phyloP scores from a whole-genome alignment of 2,113 vertebrate species.

The Rhea pennata region DNA sequence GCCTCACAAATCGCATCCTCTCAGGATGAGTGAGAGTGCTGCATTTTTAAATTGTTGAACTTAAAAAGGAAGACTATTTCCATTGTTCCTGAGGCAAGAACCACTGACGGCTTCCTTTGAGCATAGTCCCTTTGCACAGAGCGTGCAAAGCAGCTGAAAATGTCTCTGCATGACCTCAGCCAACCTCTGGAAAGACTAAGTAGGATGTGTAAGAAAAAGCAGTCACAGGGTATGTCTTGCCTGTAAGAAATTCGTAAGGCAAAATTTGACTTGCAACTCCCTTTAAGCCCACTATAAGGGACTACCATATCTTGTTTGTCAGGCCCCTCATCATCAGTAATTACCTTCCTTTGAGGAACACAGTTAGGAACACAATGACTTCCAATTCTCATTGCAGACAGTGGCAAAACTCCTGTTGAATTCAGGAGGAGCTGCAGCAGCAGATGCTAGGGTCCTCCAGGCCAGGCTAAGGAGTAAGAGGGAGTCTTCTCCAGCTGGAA shows the following conservation, averaged over 20 bases:
- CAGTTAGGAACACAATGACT: neutral
- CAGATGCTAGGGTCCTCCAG: neutral
- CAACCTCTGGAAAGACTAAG: slow-evolving; percentile 29
- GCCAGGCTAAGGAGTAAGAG: neutral
- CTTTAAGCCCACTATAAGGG: neutral
- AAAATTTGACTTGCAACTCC: neutral
- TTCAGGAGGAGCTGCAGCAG: neutral
- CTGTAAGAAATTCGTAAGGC: slow-evolving; percentile 14
- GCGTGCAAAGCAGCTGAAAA: slow-evolving; percentile 24
- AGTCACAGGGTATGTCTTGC: neutral
- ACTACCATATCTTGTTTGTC: neutral
- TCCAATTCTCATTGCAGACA: neutral
- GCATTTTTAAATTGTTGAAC: slow-evolving; percentile 23
- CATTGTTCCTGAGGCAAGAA: slow-evolving; percentile 40
- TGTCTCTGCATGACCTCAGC: slow-evolving; percentile 40
- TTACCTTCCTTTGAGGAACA: neutral
- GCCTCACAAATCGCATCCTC: neutral
- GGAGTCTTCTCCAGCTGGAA: neutral
- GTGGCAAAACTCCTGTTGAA: neutral
- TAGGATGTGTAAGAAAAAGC: neutral
- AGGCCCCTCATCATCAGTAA: neutral
- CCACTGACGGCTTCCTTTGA: slow-evolving; percentile 28
- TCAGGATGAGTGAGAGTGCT: neutral
- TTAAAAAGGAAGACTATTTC: slow-evolving; percentile 42
- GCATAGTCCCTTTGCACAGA: slow-evolving; percentile 41